Evolutionary conservation across 2,888 invertebrate genomes (phyloP).

Genomic region (Rhaphigaster nebulosa): DNA sequence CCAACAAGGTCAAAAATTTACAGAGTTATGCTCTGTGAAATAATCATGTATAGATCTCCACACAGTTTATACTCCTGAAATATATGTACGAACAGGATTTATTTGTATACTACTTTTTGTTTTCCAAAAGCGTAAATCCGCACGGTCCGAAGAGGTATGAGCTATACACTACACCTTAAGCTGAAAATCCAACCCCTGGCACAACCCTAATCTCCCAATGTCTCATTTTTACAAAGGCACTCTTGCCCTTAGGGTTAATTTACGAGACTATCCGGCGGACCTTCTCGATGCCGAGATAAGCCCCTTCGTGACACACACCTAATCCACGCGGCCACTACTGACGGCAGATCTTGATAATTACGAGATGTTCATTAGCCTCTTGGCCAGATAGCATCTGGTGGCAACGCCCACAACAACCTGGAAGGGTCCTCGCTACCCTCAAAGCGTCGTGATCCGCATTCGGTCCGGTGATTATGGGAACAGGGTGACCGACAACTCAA

Average conservation of each 20-base stretch:
- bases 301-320: slow-evolving; percentile 42
- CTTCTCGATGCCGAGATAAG: slow-evolving; percentile 16
- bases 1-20: too few relatives aligned
- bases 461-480: neutral
- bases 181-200: neutral
- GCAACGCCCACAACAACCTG: slow-evolving; percentile 45
- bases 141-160: neutral
- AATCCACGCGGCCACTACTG: neutral
- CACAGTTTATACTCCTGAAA: too few relatives aligned
- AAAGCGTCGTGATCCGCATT: neutral
- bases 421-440: neutral
- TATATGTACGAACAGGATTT: too few relatives aligned
- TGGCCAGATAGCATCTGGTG: slow-evolving; percentile 2
- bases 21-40: too few relatives aligned
- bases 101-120: too few relatives aligned
- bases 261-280: neutral
- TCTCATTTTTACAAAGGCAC: slow-evolving; percentile 44
- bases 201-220: neutral
- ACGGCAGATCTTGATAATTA: slow-evolving; percentile 49
- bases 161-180: neutral
- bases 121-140: too few relatives aligned
- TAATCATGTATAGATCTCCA: too few relatives aligned
- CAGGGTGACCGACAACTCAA: neutral
- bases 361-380: slow-evolving; percentile 23
- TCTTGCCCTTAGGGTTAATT: neutral